These are phyloP conservation scores for Chloromyia formosa DNA, from an alignment of 2,888 invertebrate genomes.

Conservation along the genomic window DNA sequence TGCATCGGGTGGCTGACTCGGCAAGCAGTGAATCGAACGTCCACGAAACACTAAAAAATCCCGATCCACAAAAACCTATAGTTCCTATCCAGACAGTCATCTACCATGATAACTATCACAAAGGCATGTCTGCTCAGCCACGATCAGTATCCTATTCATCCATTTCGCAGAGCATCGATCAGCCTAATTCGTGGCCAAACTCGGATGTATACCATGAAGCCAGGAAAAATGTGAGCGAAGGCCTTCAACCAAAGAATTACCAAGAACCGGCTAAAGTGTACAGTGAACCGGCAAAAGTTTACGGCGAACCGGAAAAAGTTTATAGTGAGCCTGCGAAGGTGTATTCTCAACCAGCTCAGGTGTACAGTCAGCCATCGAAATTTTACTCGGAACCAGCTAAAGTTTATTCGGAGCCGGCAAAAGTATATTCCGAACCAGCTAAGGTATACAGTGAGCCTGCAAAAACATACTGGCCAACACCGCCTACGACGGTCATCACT, in stretches of 20 bases:
- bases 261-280: slow-evolving; percentile 68
- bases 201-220: slow-evolving; percentile 58
- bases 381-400: slow-evolving; percentile 70
- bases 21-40: slow-evolving; percentile 60
- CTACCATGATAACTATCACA: slow-evolving; percentile 62
- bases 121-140: slow-evolving; percentile 60
- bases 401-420: slow-evolving; percentile 69
- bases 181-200: slow-evolving; percentile 56
- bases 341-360: slow-evolving; percentile 65
- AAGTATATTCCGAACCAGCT: slow-evolving; percentile 66
- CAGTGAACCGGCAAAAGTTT: slow-evolving; percentile 67
- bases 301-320: slow-evolving; percentile 66
- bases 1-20: slow-evolving; percentile 58
- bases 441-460: slow-evolving; percentile 66
- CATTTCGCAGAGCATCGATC: slow-evolving; percentile 63
- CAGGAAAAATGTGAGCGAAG: slow-evolving; percentile 60
- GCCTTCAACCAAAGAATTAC: slow-evolving; percentile 60
- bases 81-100: slow-evolving; percentile 67
- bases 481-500: slow-evolving; percentile 51
- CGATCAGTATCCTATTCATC: slow-evolving; percentile 68
- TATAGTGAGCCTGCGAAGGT: slow-evolving; percentile 68
- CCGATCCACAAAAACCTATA: slow-evolving; percentile 59
- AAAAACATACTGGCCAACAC: slow-evolving; percentile 66
- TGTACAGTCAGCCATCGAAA: slow-evolving; percentile 66
- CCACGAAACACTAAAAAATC: slow-evolving; percentile 49